A percentile compares a stretch with the other conserved stretches of the same genome.
Conservation (phyloP, 2,888 invertebrate genomes). For the Pogonocherus hispidulus region DNA sequence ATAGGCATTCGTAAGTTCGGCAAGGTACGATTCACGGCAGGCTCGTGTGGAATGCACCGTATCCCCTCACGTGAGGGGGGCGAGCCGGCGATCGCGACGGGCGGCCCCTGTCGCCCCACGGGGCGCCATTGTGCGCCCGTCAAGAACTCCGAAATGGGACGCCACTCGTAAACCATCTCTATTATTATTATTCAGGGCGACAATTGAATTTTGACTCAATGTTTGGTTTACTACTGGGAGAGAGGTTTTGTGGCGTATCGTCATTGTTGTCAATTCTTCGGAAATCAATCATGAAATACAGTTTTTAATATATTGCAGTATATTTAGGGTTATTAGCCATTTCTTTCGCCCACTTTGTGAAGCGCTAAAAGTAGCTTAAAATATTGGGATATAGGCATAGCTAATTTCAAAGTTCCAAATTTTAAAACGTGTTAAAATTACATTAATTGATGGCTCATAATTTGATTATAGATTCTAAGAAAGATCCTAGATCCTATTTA, state of each 20-base stretch:
- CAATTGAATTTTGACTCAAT: slow-evolving; percentile 64
- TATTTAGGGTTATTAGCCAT: too few relatives aligned
- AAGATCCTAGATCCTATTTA: too few relatives aligned
- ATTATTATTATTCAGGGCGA: slow-evolving; percentile 64
- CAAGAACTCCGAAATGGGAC: slow-evolving; percentile 64
- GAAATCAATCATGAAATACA: not conserved
- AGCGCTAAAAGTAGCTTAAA: too few relatives aligned
- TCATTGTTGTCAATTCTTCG: not conserved
- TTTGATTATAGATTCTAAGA: too few relatives aligned
- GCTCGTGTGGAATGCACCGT: slow-evolving; percentile 27
- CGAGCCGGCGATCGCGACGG: slow-evolving; percentile 54
- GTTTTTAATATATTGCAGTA: too few relatives aligned
- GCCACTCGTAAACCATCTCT: slow-evolving; percentile 68
- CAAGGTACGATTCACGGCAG: slow-evolving; percentile 29
- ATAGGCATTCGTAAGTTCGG: too few relatives aligned
- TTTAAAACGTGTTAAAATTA: too few relatives aligned
- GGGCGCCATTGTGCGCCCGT: slow-evolving; percentile 68
- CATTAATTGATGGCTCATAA: too few relatives aligned
- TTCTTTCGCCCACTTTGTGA: too few relatives aligned
- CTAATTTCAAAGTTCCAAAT: too few relatives aligned
- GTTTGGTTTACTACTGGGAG: slow-evolving; percentile 56
- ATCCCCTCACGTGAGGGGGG: slow-evolving; percentile 27
- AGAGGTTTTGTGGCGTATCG: not conserved
- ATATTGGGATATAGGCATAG: too few relatives aligned
- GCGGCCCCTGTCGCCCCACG: slow-evolving; percentile 64